Evolutionary conservation across 2,113 vertebrate species (phyloP), one percentile per base, ranked within the genome.

Genomic region (Myanophis thanlyinensis): DNA sequence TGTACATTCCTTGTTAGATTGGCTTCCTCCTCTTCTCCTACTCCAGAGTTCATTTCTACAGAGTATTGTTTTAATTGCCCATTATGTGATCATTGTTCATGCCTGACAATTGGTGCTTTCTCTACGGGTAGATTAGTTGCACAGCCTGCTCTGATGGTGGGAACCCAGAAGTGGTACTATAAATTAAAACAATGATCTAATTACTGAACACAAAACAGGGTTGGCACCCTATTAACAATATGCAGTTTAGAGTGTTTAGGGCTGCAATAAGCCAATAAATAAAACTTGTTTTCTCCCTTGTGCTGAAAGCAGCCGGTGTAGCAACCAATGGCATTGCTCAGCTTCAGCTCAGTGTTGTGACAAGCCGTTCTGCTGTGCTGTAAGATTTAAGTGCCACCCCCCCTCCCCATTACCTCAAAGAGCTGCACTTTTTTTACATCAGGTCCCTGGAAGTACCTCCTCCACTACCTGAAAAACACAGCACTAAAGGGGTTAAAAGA

Each of bases 41-140:
- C 93, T 92, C 92, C 93, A 84, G 88, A 91, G 93, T 56, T 80
- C 90, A 25, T 92, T 91, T 95, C 89, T 89, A 93, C 94, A 92
- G 93, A 90, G 47, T 88, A n/a, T 94, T 85, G 94, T 93, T 94
- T 95, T 95, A 96, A 96, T 96, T 97, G 94, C 93, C 93, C 91
- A 53, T 94, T 96, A 93, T 6, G 90, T 47, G 54, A 40, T 84
- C 93, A 89, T 85, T 89, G 67, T 48, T 94, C 40, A 1, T 92
- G 94, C 89, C 92, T 92, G 94, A 93, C 96, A 95, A 44, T 91
- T 80, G 92, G 25, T 0, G 30, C 27, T 84, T 93, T 56, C 73
- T 89, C 40, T 56, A 91, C 59, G 59, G 12, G 27, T 9, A 62
- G 89, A 91, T 92, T 87, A 54, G 91, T 12, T 7, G 6, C 0